phyloP scores from a whole-genome alignment of 2,113 vertebrate species.

The cat (Felis catus) region F.catus_Fca126_mat1.0 CM031423.1:23073001-23073500 shows the following conservation, averaged over 20 bases:
- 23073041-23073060: not conserved
- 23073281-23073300: not conserved
- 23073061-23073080: not conserved
- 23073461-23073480: not conserved
- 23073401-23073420: not conserved
- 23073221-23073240: not conserved
- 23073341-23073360: not conserved
- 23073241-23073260: not conserved
- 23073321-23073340: not conserved
- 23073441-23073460: not conserved
- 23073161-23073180: not conserved
- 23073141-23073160: not conserved
- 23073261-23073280: not conserved
- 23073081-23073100: not conserved
- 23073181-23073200: not conserved
- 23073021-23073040: not conserved
- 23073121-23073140: not conserved
- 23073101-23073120: not conserved
- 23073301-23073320: not conserved
- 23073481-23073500: not conserved
- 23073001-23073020: not conserved
- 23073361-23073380: not conserved
- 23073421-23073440: not conserved
- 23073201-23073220: not conserved
- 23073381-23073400: not conserved